Conservation (phyloP, 2,113 vertebrate genomes). For the Menura novaehollandiae region DNA sequence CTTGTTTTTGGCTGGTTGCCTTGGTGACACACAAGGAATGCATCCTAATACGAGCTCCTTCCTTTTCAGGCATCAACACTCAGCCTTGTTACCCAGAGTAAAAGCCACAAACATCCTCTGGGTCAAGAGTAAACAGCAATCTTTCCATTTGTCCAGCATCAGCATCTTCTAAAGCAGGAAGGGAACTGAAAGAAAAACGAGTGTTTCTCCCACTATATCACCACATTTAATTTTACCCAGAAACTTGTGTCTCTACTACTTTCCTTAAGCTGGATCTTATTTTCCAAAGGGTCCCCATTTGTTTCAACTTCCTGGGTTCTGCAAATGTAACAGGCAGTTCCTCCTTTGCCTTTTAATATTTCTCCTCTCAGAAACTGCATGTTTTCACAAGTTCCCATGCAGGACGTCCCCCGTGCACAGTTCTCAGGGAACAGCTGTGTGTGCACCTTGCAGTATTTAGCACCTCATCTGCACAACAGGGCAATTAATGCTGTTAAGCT, state of each 20-base stretch:
- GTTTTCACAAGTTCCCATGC: background rate
- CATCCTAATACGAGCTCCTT: background rate
- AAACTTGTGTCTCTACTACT: background rate
- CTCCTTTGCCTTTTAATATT: background rate
- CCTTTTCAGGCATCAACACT: slow-evolving; percentile 52
- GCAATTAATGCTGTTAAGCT: background rate
- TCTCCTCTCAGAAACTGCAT: background rate
- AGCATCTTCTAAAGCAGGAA: background rate
- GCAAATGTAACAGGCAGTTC: background rate
- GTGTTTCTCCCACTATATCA: background rate
- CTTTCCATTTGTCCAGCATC: background rate
- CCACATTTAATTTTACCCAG: background rate
- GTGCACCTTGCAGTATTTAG: background rate
- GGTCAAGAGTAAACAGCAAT: slow-evolving; percentile 32
- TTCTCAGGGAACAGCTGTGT: background rate
- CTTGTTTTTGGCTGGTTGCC: slow-evolving; percentile 10
- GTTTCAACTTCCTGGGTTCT: background rate
- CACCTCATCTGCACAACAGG: background rate
- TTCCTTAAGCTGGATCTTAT: background rate
- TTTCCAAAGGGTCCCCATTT: background rate
- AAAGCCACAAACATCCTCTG: slow-evolving; percentile 58
- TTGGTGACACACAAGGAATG: slow-evolving; percentile 40
- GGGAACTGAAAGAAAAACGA: background rate
- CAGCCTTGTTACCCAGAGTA: background rate
- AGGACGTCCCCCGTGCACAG: fast-evolving